phyloP scores from a whole-genome alignment of 2,888 invertebrate genomes.

The Hydrotaea cyrtoneurina region DNA sequence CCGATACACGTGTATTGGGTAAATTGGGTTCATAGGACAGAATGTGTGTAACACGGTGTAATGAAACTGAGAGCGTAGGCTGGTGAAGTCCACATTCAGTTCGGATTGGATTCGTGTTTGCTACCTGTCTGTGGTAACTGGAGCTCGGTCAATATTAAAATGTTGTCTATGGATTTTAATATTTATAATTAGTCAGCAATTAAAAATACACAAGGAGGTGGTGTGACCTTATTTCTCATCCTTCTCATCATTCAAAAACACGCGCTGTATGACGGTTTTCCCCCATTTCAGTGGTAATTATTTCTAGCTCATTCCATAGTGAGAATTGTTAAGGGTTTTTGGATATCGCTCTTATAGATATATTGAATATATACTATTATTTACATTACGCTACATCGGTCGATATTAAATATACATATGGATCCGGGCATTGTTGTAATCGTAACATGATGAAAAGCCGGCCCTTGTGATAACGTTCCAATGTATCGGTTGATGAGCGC shows the following conservation, averaged over 20 bases:
- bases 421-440: too few species aligned
- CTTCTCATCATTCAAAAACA: neutral
- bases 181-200: neutral
- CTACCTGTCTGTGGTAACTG: neutral
- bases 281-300: neutral
- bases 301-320: neutral
- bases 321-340: neutral
- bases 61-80: too few species aligned
- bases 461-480: neutral
- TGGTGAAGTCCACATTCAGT: too few species aligned
- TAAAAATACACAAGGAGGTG: neutral
- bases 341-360: slow-evolving; percentile 2
- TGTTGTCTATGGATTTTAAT: too few species aligned
- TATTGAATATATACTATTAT: neutral
- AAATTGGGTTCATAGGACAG: too few species aligned
- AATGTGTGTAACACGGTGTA: too few species aligned
- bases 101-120: too few species aligned
- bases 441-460: neutral
- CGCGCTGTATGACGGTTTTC: neutral
- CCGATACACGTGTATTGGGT: too few species aligned
- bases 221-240: neutral
- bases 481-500: neutral
- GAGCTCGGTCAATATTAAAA: too few species aligned
- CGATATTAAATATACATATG: neutral
- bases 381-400: neutral